These are phyloP conservation scores for Anorthoa munda DNA, from an alignment of 2,888 invertebrate genomes.

Conservation along the genomic window DNA sequence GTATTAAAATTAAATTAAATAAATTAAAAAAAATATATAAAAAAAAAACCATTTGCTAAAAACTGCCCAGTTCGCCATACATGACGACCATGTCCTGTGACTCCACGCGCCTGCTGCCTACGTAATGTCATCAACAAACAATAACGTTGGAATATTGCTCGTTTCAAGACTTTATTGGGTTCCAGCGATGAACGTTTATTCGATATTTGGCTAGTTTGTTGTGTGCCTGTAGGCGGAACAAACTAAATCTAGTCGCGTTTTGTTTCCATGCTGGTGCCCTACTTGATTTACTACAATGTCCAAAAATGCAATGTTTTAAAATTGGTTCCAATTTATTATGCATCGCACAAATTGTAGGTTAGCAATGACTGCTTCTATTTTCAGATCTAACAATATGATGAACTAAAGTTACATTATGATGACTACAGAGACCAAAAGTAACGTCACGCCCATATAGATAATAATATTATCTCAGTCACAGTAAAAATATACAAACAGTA, in stretches of 20 bases:
- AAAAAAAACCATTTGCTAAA: not conserved
- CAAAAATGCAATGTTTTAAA: not conserved
- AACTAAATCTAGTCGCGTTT: not conserved
- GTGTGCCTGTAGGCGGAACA: too few species aligned
- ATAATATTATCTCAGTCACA: too few species aligned
- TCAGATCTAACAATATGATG: not conserved
- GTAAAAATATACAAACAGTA: too few species aligned
- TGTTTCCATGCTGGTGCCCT: not conserved
- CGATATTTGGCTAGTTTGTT: not conserved
- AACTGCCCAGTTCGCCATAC: not conserved
- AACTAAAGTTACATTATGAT: not conserved
- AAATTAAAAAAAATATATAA: too few species aligned
- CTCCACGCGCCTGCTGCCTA: not conserved
- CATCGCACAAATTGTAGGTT: not conserved
- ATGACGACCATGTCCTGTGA: not conserved
- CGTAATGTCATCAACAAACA: slow-evolving; percentile 37
- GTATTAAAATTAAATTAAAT: too few species aligned
- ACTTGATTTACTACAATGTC: not conserved
- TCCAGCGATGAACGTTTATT: slow-evolving; percentile 17
- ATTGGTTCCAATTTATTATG: not conserved
- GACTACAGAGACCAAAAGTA: not conserved
- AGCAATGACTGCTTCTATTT: not conserved
- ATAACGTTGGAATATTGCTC: slow-evolving; percentile 28
- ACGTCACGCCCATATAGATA: too few species aligned
- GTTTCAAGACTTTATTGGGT: slow-evolving; percentile 14